Evolutionary conservation across 2,888 invertebrate genomes (phyloP), one percentile per base, ranked within the genome.

Genomic region (Phengaris alcon): DNA sequence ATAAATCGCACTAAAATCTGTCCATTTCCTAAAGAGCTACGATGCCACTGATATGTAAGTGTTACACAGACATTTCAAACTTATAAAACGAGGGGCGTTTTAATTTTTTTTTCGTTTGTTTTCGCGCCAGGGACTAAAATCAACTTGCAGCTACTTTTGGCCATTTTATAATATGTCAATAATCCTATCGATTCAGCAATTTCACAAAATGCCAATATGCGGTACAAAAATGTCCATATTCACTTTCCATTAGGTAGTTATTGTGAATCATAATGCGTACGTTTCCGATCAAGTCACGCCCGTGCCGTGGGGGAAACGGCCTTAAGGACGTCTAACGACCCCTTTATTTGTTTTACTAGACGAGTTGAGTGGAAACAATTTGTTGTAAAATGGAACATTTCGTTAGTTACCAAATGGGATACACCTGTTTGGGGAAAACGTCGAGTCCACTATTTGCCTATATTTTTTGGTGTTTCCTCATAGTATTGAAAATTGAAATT

Each of bases 281-380:
- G 75, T 79, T 77, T 77, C 75, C 73, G 68, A 64, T 64, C 77
- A 77, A 78, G 79, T 78, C 78, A 79, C 77, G 77, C 80, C 80
- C 80, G 35, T 35, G 35, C 35, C 35, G 77, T 76, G 77, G 77
- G 68, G 79, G 79, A 77, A 79, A 81, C 77, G 82, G 80, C 82
- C 82, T 78, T 77, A 78, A 80, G 82, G 82, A 80, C 82, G 80
- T 79, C 77, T 81, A 78, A 79, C 80, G 82, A 80, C 81, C 82
- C 76, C 80, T 77, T 76, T 77, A 79, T 77, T 77, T 78, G 76
- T 77, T 69, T 48, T 48, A n/a, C 69, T 69, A 69, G 76, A 64
- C 64, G 64, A 35, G 35, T 4, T 35, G 64, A 64, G 64, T 64
- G 64, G 44, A 44, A 64, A 64, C 44, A 64, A 64, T 64, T 64